Base-by-base conservation (phyloP, 1,140 invertebrate genomes). In the Bursaphelenchus mucronatus region DNA sequence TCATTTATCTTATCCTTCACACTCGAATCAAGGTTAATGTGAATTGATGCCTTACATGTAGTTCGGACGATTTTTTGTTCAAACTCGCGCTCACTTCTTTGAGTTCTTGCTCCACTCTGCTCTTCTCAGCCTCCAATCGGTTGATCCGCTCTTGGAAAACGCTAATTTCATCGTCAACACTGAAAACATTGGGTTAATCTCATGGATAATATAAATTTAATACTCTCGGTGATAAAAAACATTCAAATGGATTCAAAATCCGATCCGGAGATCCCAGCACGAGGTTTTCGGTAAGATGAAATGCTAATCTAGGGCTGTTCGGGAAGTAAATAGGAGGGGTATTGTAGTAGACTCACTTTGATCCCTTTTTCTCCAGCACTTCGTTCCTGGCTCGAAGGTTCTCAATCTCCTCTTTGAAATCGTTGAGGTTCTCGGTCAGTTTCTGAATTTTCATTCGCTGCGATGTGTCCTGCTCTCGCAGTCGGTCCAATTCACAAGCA, bases 311-410 rank as follows among this genome's bases (percentile, higher is more conserved):
- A 30, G 30, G 30, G 30, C 30, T 30, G 30, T 30, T 30, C 30
- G 30, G 30, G n/a, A 15, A 54, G 13, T n/a, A n/a, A 63, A 21
- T 65, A 64, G 13, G 58, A 64, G 3, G 58, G n/a, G n/a, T 6
- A 13, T 65, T 65, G 30, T 65, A 67, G 1, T 30, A 67, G 58
- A 59, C 69, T 73, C 21, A 70, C 68, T 64, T 73, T 2, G 53
- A 41, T 17, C 67, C 66, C 9, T 51, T 61, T 54, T 70, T 70
- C 63, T 70, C 68, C 46, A 70, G 50, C 4, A 47, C 21, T 11
- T 67, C 70, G 44, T 74, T 70, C 17, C 52, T 44, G 8, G 70
- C 41, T 8, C 61, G 21, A 7, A 70, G 50, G 3, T 74, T 65
- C 21, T 43, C 58, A 30, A 69, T 19, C 19, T 73, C 49, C 8